Conservation (phyloP, 2,113 vertebrate genomes). For the Nycticorax nycticorax region DNA sequence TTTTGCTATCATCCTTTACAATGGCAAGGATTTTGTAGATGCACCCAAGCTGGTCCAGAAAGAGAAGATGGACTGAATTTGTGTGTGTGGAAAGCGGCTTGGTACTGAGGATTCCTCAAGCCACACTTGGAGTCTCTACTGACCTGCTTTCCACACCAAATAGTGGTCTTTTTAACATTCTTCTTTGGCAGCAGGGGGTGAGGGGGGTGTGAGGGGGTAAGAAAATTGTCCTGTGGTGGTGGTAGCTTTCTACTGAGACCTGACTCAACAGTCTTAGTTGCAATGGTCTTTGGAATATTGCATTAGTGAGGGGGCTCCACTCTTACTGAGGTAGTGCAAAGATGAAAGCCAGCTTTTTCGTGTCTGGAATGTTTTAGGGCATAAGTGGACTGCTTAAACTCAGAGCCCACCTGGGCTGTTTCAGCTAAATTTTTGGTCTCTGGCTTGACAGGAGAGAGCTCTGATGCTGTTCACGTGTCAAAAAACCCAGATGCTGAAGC, state of each 20-base stretch:
- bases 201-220: background rate
- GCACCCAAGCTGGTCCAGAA: conserved; percentile 93
- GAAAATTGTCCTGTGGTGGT: background rate
- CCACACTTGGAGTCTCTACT: conserved; percentile 92
- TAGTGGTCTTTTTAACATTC: background rate
- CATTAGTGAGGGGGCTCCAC: conserved; percentile 21
- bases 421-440: background rate
- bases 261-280: background rate
- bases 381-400: background rate
- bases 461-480: background rate
- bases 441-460: background rate
- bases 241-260: background rate
- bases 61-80: conserved; percentile 99
- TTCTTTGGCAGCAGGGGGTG: background rate
- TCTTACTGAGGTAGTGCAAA: background rate
- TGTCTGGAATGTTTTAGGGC: background rate
- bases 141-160: conserved; percentile 81
- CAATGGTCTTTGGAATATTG: conserved; percentile 61
- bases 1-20: conserved; percentile 91
- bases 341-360: background rate
- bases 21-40: conserved; percentile 94
- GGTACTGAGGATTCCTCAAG: conserved; percentile 79
- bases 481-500: conserved; percentile 20
- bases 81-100: conserved; percentile 96
- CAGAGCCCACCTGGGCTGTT: background rate